Conservation (phyloP, 2,113 vertebrate species). For the Rhea americana region DNA sequence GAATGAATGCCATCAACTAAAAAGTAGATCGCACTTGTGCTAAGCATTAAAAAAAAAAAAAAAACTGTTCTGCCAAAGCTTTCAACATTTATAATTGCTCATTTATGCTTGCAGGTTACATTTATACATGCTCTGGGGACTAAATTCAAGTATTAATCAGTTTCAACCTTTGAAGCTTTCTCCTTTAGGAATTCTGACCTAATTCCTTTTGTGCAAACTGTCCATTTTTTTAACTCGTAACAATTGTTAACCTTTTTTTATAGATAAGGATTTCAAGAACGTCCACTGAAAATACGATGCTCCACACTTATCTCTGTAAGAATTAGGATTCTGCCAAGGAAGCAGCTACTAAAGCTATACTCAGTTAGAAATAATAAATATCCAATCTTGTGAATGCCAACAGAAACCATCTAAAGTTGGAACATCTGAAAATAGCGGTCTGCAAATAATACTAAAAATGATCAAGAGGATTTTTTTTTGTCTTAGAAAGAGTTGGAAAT, state of each 20-base stretch:
- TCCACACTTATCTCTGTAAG: not conserved
- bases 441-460: not conserved
- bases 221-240: not conserved
- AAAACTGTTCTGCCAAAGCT: not conserved
- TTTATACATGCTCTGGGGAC: not conserved
- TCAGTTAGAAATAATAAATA: not conserved
- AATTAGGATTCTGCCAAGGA: not conserved
- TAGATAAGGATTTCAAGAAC: not conserved
- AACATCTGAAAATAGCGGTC: not conserved
- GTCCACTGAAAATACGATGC: rapidly evolving
- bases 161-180: not conserved
- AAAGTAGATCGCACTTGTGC: not conserved
- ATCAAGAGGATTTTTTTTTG: not conserved
- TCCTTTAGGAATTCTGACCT: not conserved
- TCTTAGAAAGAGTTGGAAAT: not conserved
- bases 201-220: not conserved
- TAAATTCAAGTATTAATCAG: not conserved
- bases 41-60: not conserved
- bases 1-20: not conserved
- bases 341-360: not conserved
- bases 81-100: not conserved
- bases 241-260: not conserved
- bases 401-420: not conserved
- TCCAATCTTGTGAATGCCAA: not conserved
- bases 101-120: not conserved